Base-by-base conservation (phyloP, 2,888 invertebrate genomes). In the Pantelozetes paolii region DNA sequence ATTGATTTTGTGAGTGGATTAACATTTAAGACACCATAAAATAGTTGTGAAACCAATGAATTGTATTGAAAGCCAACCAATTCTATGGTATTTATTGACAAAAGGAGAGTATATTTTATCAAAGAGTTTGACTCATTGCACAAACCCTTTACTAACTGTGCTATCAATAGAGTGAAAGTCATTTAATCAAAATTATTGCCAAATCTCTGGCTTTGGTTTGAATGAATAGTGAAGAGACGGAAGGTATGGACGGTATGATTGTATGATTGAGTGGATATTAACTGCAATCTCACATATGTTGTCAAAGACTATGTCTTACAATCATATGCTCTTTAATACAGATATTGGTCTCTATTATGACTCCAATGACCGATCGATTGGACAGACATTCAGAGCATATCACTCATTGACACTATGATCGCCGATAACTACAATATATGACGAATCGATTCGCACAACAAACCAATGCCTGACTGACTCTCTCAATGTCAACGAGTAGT, bases 281-380 rank as follows among this genome's bases (percentile, higher is more conserved):
- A 67, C 42, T 67, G 67, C 32, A n/a, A 67, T 67, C 40, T 67
- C 40, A 42, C 67, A 67, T 67, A 67, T 67, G 67, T 67, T 67
- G 40, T 28, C 62, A 62, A 62, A 62, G 15, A 54, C 26, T 54
- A 23, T 26, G n/a, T 6, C 57, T 6, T 62, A 62, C 30, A 62
- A 28, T 30, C 30, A 30, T 54, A 23, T 54, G 23, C 6, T 23
- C 18, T 45, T 15, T 15, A 26, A 62, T 26, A 62, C 32, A 30
- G 62, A 62, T 62, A 62, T 62, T 62, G 62, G 57, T 32, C 32
- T 30, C 62, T 32, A 62, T 62, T 62, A 62, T 62, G 30, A 62
- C 62, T 62, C 6, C 32, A 32, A 54, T 54, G 54, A 54, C 54
- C 54, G 54, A 54, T 54, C 54, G 54, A 54, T 54, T 6, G 54